These are phyloP conservation scores for Rynchops niger DNA, from an alignment of 2,113 vertebrate genomes.

Conservation along the genomic window DNA sequence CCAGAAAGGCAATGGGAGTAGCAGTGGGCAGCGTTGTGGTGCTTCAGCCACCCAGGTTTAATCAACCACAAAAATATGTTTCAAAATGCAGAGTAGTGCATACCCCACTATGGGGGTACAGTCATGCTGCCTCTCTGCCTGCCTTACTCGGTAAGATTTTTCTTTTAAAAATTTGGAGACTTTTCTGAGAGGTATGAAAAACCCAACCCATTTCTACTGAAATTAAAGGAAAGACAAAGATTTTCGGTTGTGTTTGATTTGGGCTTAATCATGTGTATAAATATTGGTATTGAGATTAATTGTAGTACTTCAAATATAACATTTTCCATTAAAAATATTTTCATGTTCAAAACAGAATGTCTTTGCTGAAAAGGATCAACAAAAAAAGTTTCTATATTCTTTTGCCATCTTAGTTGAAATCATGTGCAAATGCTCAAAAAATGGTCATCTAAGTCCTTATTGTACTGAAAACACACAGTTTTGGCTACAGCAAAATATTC, in stretches of 20 bases:
- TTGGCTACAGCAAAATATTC: background rate
- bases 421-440: background rate
- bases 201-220: background rate
- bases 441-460: background rate
- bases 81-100: background rate
- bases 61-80: background rate
- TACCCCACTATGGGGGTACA: background rate
- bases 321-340: background rate
- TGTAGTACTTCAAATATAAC: background rate
- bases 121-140: background rate
- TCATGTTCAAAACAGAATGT: background rate
- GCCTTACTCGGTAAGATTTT: background rate
- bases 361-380: background rate
- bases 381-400: background rate
- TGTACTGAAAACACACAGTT: background rate
- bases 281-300: background rate
- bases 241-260: background rate
- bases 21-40: background rate
- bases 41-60: background rate
- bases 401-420: background rate
- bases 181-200: background rate
- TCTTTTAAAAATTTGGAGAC: background rate
- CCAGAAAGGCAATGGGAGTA: background rate
- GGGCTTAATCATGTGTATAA: background rate
- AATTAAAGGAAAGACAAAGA: background rate